A percentile compares a stretch with the other conserved stretches of the same genome.
These are phyloP conservation scores for Campylomormyrus tamandua DNA, from an alignment of 2,113 vertebrate genomes.

Conservation along the genomic window DNA sequence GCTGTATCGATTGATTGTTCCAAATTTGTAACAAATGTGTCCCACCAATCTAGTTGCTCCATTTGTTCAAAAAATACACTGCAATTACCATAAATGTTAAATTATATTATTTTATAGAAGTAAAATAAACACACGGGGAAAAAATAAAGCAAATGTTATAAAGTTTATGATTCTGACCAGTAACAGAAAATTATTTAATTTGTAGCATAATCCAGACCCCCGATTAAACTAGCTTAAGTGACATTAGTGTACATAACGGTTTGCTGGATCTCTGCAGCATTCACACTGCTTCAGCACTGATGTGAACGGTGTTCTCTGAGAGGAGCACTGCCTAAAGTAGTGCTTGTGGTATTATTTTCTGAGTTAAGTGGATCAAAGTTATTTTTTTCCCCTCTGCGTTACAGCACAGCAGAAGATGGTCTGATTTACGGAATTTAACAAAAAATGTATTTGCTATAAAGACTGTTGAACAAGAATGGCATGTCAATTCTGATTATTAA, in stretches of 20 bases:
- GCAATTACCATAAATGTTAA: slow-evolving; percentile 10
- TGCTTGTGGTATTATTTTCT: background rate
- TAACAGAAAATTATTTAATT: background rate
- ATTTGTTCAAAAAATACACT: slow-evolving; percentile 22
- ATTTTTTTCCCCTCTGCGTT: background rate
- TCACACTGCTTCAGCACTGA: background rate
- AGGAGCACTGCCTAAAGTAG: background rate
- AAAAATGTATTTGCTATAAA: background rate
- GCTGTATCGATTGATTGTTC: background rate
- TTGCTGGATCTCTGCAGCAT: background rate
- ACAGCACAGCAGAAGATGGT: background rate
- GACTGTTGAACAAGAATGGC: background rate
- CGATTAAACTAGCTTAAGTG: background rate
- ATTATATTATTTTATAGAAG: slow-evolving; percentile 25
- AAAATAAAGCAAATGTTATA: slow-evolving; percentile 21
- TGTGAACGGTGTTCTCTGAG: background rate
- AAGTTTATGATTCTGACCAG: background rate
- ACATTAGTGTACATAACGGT: background rate
- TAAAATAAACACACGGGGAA: background rate
- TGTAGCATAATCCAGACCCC: background rate
- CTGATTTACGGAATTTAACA: background rate
- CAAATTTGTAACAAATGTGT: background rate
- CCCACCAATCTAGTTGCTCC: slow-evolving; percentile 25
- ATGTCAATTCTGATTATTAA: background rate
- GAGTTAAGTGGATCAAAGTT: background rate